phyloP scores from a whole-genome alignment of 2,888 invertebrate species.

The Tortrix viridana region DNA sequence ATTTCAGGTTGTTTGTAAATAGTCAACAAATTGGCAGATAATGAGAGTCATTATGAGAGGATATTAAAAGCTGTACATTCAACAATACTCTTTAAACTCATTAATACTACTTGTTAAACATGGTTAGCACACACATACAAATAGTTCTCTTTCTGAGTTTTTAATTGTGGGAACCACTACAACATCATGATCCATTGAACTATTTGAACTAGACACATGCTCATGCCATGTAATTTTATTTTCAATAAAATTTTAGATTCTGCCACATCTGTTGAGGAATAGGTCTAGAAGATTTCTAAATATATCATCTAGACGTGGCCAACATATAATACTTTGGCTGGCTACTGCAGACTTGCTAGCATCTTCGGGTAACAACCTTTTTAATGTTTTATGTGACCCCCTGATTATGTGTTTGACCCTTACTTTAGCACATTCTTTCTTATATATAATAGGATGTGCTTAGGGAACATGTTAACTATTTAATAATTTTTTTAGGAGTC shows the following conservation, averaged over 20 bases:
- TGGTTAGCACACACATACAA: too few species aligned
- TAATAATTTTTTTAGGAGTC: conserved; percentile 84
- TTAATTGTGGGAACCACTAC: too few species aligned
- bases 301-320: conserved; percentile 86
- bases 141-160: too few species aligned
- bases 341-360: conserved; percentile 91
- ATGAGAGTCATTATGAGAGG: too few species aligned
- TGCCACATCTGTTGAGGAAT: conserved; percentile 83
- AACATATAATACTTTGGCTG: conserved; percentile 90
- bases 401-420: conserved; percentile 37
- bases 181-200: too few species aligned
- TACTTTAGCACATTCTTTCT: neutral
- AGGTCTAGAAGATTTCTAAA: conserved; percentile 82
- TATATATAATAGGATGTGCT: neutral
- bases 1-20: too few species aligned
- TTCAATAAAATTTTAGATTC: conserved; percentile 78
- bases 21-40: too few species aligned
- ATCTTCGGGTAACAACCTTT: conserved; percentile 85
- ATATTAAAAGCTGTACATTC: too few species aligned
- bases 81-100: too few species aligned
- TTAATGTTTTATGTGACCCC: conserved; percentile 3
- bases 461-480: neutral
- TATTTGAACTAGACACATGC: too few species aligned
- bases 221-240: neutral
- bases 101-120: too few species aligned